Evolutionary conservation across 2,888 invertebrate genomes (phyloP), one percentile per base, ranked within the genome.

Genomic region (Perizoma flavofasciatum): DNA sequence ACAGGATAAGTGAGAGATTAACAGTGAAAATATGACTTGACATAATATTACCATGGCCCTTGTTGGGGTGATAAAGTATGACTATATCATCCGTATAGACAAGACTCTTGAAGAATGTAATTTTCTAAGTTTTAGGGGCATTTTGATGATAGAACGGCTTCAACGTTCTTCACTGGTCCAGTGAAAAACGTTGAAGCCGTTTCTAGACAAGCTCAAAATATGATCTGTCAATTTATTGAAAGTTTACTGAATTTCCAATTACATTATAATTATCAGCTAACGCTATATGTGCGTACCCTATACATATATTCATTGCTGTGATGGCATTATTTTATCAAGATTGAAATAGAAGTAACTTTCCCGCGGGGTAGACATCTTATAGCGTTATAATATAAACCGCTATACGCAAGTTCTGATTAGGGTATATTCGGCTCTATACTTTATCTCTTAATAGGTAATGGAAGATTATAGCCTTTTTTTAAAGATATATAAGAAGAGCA

Each of bases 311-410:
- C 58, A 69, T 66, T 60, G 40, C 63, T 68, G 73, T 78, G 71
- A 77, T 83, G 85, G 82, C 85, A 86, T 87, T 85, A 86, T 84
- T 82, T 74, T 75, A 82, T 85, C 84, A 84, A 83, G 78, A 66
- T 67, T 33, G 39, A 52, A 41, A 35, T 47, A 46, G 60, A 76
- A 78, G 81, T 72, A 77, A 73, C 74, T 79, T 67, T 71, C 67
- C 70, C 72, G 73, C 71, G 41, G 49, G n/a, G 71, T 66, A 73
- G 70, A 72, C 65, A 72, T 62, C 66, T 73, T n/a, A n/a, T n/a
- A n/a, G n/a, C n/a, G n/a, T n/a, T n/a, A n/a, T n/a, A n/a, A n/a
- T n/a, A 69, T 70, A 79, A 74, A 76, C 65, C 68, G 70, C 72
- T 72, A 69, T 73, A 78, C 75, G 73, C 74, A 82, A 83, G 82